These are phyloP conservation scores for Sardina pilchardus DNA, from an alignment of 2,113 vertebrate genomes.

Conservation along the genomic window DNA sequence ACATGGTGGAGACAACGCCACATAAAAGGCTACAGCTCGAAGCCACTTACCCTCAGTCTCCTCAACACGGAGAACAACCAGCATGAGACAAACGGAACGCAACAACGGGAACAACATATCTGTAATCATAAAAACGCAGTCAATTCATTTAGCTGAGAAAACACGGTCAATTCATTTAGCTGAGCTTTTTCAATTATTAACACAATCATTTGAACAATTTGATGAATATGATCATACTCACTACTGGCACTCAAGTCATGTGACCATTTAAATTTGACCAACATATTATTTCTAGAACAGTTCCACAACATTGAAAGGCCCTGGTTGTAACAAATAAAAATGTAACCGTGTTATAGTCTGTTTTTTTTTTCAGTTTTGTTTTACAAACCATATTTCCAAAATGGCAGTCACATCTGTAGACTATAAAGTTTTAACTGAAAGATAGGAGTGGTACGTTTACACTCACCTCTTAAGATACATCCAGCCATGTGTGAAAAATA, in stretches of 20 bases:
- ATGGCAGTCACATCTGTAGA: neutral
- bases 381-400: neutral
- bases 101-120: neutral
- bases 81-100: neutral
- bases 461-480: neutral
- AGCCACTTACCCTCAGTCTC: neutral
- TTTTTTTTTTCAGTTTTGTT: too few species aligned
- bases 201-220: too few species aligned
- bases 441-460: neutral
- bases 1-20: neutral
- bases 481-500: too few species aligned
- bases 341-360: too few species aligned
- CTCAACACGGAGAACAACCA: neutral
- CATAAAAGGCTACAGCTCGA: neutral
- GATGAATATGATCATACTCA: too few species aligned
- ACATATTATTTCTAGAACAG: too few species aligned
- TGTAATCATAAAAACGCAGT: neutral
- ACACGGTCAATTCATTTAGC: neutral
- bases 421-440: neutral
- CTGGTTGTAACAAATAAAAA: too few species aligned
- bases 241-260: too few species aligned
- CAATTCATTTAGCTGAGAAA: neutral
- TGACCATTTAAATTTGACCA: too few species aligned
- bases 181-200: too few species aligned
- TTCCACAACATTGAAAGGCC: too few species aligned